phyloP scores from a whole-genome alignment of 2,113 vertebrate genomes.

The cat (Felis catus) region DNA sequence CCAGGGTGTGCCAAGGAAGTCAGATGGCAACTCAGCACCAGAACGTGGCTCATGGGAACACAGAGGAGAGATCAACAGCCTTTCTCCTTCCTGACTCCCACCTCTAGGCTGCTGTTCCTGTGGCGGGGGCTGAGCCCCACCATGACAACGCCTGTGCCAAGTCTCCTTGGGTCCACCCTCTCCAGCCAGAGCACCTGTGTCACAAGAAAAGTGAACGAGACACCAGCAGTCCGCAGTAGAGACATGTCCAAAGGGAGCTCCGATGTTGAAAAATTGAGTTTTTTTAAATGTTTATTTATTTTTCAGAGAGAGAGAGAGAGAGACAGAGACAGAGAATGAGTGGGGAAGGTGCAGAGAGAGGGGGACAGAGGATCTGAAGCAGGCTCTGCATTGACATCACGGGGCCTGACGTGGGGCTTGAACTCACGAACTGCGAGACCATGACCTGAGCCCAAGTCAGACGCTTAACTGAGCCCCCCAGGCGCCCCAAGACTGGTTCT shows the following conservation, averaged over 20 bases:
- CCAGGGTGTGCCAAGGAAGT: background rate
- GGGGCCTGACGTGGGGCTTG: too few species aligned
- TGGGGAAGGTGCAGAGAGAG: too few species aligned
- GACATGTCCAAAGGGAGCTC: background rate
- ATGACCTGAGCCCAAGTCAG: too few species aligned
- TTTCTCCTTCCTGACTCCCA: background rate
- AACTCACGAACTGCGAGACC: too few species aligned
- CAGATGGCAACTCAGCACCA: accelerated
- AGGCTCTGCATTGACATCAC: too few species aligned
- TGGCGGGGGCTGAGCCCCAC: background rate
- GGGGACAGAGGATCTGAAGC: too few species aligned
- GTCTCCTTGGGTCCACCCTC: background rate
- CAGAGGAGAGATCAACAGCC: accelerated
- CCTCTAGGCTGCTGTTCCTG: background rate
- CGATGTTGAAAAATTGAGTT: background rate
- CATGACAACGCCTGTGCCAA: background rate
- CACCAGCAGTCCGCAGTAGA: background rate
- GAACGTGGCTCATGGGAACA: accelerated
- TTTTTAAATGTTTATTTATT: too few species aligned
- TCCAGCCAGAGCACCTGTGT: background rate
- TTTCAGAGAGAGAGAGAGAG: too few species aligned
- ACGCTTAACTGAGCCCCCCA: too few species aligned
- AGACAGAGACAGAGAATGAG: too few species aligned
- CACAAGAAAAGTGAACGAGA: background rate
- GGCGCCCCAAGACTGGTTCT: background rate